Conservation (phyloP, 2,888 invertebrate species). For the Dasysyrphus albostriatus region DNA sequence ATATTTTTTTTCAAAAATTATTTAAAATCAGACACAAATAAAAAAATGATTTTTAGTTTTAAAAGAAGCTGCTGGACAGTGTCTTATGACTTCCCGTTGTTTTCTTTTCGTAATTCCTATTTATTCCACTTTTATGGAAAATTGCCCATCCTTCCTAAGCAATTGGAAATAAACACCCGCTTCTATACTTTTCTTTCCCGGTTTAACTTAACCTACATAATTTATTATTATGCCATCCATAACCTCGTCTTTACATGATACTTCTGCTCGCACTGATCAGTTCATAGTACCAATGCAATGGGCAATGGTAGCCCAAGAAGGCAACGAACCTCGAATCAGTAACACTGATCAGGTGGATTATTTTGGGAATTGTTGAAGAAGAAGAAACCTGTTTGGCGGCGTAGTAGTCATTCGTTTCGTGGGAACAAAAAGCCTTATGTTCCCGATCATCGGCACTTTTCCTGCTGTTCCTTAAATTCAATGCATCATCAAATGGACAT, state of each 20-base stretch:
- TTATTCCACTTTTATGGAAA: too few relatives aligned
- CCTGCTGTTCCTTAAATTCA: conserved; percentile 17
- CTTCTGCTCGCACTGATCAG: background rate
- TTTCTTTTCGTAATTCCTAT: too few relatives aligned
- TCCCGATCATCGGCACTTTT: conserved; percentile 38
- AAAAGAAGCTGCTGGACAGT: too few relatives aligned
- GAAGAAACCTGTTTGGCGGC: conserved; percentile 51
- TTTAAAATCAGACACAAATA: too few relatives aligned
- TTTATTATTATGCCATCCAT: background rate
- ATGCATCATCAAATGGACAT: conserved; percentile 26
- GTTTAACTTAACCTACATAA: too few relatives aligned
- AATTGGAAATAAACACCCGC: too few relatives aligned
- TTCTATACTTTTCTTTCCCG: too few relatives aligned
- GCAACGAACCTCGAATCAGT: conserved; percentile 56
- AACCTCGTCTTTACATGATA: background rate
- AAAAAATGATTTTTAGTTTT: too few relatives aligned
- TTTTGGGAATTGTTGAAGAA: conserved; percentile 19
- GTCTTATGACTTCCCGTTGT: too few relatives aligned
- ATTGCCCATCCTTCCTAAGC: too few relatives aligned
- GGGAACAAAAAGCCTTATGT: conserved; percentile 59
- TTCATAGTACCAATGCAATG: background rate
- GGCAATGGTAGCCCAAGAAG: background rate
- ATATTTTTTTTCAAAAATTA: too few relatives aligned
- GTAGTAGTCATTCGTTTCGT: conserved; percentile 34
- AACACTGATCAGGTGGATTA: conserved; percentile 53